Base-by-base conservation (phyloP, 2,888 invertebrate species). In the Cremastinae sp. region DNA sequence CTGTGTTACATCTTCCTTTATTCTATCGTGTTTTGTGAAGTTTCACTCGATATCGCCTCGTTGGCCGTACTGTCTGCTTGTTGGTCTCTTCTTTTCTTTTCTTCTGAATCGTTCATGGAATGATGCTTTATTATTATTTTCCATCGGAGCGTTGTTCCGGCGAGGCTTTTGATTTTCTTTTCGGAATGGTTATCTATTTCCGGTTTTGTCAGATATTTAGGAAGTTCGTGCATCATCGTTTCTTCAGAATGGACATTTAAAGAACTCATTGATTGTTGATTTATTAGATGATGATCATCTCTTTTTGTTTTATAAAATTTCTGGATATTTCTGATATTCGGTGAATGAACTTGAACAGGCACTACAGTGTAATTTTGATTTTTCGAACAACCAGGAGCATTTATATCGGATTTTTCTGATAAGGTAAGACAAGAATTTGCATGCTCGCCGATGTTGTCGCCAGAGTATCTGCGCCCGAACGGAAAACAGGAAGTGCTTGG, bases 41-140 rank as follows among this genome's bases (percentile, higher is more conserved):
- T 39, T 53, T 66, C 41, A 45, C 39, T 59, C 18, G 65, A 35
- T 20, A 45, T 47, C 41, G 59, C 53, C 12, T 56, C 35, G 7
- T 45, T 18, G 3, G 16, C 45, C 16, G 18, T 35, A 16, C 12
- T 47, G 5, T 22, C 41, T 43, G 41, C n/a, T 28, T 41, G 16
- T 4, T 28, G 14, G 14, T 22, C 10, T 49, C 16, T 20, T 49
- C 8, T 49, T 49, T 47, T 39, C 14, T 58, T 18, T 45, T 58
- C 35, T 49, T 39, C 45, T 2, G 71, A 16, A 45, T 39, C 55
- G n/a, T 2, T 49, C 1, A 78, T 74, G 20, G 74, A 74, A 59
- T 55, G 76, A 70, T 80, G 78, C 45, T 80, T 78, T 45, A 80
- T 76, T 18, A 78, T 80, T 18, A 80, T 78, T 59, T 78, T 80